Evolutionary conservation across 1,140 invertebrate species (phyloP).

Genomic region (Mercenaria mercenaria): DNA sequence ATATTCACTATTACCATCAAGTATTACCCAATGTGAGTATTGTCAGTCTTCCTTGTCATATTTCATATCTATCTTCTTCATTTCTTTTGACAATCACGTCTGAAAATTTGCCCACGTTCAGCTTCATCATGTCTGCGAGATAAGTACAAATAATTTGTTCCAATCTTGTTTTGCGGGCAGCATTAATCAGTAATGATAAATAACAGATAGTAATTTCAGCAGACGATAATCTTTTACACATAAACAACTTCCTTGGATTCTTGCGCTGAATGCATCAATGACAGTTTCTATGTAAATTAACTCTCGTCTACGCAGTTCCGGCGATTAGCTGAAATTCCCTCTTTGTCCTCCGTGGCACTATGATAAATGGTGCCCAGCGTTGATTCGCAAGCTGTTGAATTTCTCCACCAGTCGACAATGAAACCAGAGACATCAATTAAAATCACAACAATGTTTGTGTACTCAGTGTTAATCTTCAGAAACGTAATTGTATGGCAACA

Average conservation of each 20-base stretch:
- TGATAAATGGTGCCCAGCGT: constrained; percentile 48
- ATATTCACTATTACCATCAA: no score
- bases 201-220: constrained; percentile 31
- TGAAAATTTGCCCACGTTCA: no score
- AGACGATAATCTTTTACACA: constrained; percentile 27
- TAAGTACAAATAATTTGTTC: neutral
- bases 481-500: constrained; percentile 47
- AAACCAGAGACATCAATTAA: constrained; percentile 48
- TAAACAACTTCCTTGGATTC: constrained; percentile 36
- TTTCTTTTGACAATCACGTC: no score
- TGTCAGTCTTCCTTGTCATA: no score
- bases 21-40: no score
- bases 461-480: constrained; percentile 39
- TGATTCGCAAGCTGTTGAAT: constrained; percentile 47
- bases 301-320: constrained; percentile 16
- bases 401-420: neutral
- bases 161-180: neutral
- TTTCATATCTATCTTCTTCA: no score
- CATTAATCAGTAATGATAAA: constrained; percentile 36
- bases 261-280: neutral
- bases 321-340: constrained; percentile 58
- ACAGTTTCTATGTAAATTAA: constrained; percentile 58
- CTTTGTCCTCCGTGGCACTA: constrained; percentile 31
- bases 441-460: constrained; percentile 48
- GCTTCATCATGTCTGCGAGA: neutral